These are phyloP conservation scores for Coracopsis vasa DNA, from an alignment of 2,113 vertebrate species.

Conservation along the genomic window DNA sequence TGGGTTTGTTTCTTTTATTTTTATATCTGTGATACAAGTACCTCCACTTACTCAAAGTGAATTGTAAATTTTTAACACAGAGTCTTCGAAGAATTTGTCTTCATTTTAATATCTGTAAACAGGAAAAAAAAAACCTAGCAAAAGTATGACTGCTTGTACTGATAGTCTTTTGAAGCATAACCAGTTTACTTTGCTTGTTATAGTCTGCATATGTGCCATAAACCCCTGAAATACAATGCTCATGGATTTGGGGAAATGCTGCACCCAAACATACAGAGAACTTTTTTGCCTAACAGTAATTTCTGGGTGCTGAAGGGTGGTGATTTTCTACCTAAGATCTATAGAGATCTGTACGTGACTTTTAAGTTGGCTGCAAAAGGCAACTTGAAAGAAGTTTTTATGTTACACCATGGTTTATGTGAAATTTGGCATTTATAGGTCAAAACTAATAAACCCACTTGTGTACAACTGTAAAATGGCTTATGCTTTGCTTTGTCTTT, in stretches of 20 bases:
- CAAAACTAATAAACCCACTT: neutral
- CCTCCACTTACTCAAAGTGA: neutral
- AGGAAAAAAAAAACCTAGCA: neutral
- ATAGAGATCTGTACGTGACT: neutral
- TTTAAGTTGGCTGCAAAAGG: neutral
- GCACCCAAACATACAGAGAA: fast-evolving
- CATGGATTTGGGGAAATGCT: neutral
- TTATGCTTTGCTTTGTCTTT: neutral
- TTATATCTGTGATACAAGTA: neutral
- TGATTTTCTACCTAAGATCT: neutral
- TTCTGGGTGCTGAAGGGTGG: neutral
- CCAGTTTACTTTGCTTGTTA: neutral
- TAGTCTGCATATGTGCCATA: neutral
- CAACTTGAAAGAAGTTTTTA: neutral
- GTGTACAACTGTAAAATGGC: neutral
- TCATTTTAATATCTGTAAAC: neutral
- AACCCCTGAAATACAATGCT: neutral
- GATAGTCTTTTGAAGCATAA: neutral
- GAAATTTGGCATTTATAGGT: conserved; percentile 1
- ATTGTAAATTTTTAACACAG: neutral
- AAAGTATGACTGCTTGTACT: neutral
- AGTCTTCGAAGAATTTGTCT: neutral
- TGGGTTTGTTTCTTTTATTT: neutral
- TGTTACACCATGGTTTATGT: neutral
- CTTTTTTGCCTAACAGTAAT: neutral